Evolutionary conservation across 1,140 invertebrate genomes (phyloP).

Genomic region (Vollenhovia emeryi): DNA sequence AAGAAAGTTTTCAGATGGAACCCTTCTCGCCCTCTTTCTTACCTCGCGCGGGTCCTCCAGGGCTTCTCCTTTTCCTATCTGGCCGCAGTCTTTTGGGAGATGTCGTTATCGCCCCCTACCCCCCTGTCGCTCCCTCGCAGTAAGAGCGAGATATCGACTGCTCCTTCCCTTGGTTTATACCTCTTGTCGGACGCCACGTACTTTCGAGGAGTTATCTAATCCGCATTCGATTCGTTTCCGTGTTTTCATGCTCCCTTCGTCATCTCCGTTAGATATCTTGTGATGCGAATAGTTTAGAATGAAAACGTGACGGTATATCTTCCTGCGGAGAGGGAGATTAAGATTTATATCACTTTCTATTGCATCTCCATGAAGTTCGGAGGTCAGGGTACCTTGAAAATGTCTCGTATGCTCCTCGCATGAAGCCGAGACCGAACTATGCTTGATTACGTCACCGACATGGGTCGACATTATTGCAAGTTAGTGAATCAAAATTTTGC

Average conservation of each 20-base stretch:
- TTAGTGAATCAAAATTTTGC: too few species aligned
- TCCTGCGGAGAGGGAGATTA: background rate
- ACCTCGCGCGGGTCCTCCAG: constrained; percentile 3
- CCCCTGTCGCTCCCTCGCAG: background rate
- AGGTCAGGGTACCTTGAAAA: background rate
- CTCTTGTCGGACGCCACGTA: constrained; percentile 41
- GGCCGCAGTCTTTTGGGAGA: constrained; percentile 46
- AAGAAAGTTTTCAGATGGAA: constrained; percentile 70
- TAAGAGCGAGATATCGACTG: constrained; percentile 35
- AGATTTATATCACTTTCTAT: background rate
- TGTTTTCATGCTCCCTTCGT: constrained; percentile 3
- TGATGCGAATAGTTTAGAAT: background rate
- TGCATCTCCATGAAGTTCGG: background rate
- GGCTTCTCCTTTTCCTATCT: constrained; percentile 56
- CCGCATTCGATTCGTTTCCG: constrained; percentile 29
- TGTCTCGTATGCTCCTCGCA: background rate
- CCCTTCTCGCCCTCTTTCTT: constrained; percentile 19
- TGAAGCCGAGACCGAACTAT: too few species aligned
- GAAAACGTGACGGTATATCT: background rate
- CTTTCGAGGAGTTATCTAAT: constrained; percentile 41
- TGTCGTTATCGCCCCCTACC: constrained; percentile 39
- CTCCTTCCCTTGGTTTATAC: constrained; percentile 25
- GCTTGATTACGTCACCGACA: too few species aligned
- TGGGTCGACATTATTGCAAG: too few species aligned
- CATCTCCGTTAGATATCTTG: background rate